phyloP scores from a whole-genome alignment of 2,113 vertebrate genomes.

The Sapajus apella region DNA sequence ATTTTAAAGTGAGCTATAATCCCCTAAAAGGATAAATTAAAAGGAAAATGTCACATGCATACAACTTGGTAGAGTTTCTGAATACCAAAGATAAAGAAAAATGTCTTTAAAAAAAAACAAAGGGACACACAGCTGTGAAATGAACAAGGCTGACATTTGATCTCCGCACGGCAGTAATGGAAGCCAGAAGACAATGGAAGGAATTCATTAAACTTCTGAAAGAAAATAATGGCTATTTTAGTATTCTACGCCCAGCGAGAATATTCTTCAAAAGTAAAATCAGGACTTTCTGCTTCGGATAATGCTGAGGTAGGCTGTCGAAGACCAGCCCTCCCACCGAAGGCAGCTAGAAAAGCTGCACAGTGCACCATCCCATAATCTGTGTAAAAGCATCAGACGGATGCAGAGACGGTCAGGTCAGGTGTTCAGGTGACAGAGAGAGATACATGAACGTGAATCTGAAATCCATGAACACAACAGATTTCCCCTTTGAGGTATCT shows the following conservation, averaged over 20 bases:
- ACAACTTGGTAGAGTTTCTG: background rate
- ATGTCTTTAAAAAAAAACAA: background rate
- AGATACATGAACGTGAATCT: accelerated
- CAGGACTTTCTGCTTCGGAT: background rate
- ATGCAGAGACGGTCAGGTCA: too few relatives aligned
- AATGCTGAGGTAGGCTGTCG: accelerated
- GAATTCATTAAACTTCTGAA: background rate
- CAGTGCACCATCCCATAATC: accelerated
- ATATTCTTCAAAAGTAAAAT: background rate
- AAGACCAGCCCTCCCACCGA: background rate
- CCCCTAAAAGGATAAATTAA: background rate
- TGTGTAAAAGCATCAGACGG: background rate
- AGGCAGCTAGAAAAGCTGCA: background rate
- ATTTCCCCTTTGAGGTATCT: background rate
- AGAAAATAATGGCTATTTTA: too few relatives aligned
- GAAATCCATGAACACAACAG: background rate
- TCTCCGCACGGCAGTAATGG: background rate
- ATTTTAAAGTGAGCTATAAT: background rate
- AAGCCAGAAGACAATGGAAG: background rate
- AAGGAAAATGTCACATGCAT: background rate
- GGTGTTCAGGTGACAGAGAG: background rate
- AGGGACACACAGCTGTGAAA: background rate
- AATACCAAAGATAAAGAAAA: background rate
- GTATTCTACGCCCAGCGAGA: background rate
- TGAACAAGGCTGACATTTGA: background rate